Evolutionary conservation across 1,140 invertebrate genomes (phyloP), one percentile per base, ranked within the genome.

Genomic region (Carposina sasakii): DNA sequence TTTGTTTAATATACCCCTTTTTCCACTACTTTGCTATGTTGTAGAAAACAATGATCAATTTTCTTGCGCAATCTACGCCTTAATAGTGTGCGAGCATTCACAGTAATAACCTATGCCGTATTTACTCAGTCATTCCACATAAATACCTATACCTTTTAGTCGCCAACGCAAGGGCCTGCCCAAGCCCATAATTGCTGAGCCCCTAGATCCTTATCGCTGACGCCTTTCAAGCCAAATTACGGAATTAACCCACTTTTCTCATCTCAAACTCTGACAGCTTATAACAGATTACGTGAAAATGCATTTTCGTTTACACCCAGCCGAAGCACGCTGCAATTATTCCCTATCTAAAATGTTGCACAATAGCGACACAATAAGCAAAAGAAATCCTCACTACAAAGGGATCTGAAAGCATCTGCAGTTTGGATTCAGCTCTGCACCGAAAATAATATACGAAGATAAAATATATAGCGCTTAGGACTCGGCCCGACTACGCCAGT

Each of bases 381-480:
- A 72, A 76, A 72, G 66, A 66, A 77, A 75, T 46, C 62, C 55
- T 61, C 63, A 76, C n/a, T n/a, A n/a, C 69, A 77, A 71, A 77
- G 71, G 67, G 68, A 73, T 81, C 72, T 71, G 60, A 74, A 67
- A 76, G 72, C 78, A 77, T 74, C 71, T 76, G 75, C 68, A 73
- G 63, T 62, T 76, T 54, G 54, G 68, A 71, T 71, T 71, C 69
- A 69, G 71, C 65, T 75, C 71, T 64, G 52, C 63, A 69, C 74
- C 76, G 72, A 61, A 75, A 77, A 78, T 81, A 71, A 78, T 69
- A 71, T n/a, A 67, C 52, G 57, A 72, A 70, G 73, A 78, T 70
- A 76, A 73, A 75, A 69, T 37, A 40, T 53, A 42, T 28, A 43
- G 24, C 21, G 26, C 23, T 42, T 55, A 42, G 48, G 60, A 52